Evolutionary conservation across 2,888 invertebrate species (phyloP).

Genomic region (Meghimatium bilineatum): DNA sequence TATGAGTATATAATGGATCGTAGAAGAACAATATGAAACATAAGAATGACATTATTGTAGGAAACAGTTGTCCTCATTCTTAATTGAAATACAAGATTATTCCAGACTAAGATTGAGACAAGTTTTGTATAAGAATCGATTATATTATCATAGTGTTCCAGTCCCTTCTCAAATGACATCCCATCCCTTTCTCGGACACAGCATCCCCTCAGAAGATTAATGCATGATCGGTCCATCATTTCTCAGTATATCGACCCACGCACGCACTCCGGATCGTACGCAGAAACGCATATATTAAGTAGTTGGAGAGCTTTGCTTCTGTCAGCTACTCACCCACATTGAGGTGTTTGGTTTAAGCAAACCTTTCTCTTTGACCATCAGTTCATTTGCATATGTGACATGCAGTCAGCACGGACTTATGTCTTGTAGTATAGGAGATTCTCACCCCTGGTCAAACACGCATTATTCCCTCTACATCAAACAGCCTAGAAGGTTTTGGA

Average conservation of each 20-base stretch:
- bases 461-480: neutral
- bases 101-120: too few relatives aligned
- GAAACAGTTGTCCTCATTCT: too few relatives aligned
- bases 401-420: neutral
- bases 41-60: too few relatives aligned
- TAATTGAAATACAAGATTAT: too few relatives aligned
- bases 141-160: neutral
- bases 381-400: constrained; percentile 37
- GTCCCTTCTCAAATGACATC: neutral
- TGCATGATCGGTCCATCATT: neutral
- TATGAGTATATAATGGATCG: too few relatives aligned
- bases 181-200: neutral
- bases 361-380: constrained; percentile 17
- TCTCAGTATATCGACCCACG: constrained; percentile 20
- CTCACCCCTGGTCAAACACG: neutral
- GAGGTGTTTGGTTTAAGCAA: constrained; percentile 27
- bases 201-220: neutral
- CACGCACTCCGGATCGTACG: neutral
- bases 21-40: too few relatives aligned
- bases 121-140: neutral
- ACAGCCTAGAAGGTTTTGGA: neutral
- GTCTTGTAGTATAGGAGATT: neutral
- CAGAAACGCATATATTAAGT: constrained; percentile 38
- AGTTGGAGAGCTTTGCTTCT: neutral
- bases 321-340: constrained; percentile 17